A percentile compares a stretch with the other conserved stretches of the same genome.
Evolutionary conservation across 2,113 vertebrate genomes (phyloP).

Genomic region (Athene cunicularia): DNA sequence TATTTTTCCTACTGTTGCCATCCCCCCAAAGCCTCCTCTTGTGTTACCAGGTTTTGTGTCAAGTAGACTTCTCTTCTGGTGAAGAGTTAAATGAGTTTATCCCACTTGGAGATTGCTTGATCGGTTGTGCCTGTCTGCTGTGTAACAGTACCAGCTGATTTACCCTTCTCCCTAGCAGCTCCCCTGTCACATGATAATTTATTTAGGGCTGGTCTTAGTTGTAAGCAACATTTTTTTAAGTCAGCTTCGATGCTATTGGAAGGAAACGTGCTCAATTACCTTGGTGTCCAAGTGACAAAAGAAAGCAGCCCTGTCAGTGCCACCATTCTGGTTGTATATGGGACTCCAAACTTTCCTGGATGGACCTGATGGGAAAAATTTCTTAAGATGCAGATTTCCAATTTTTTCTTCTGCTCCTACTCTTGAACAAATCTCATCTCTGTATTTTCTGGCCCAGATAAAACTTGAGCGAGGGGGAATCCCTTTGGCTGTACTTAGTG

Average conservation of each 20-base stretch:
- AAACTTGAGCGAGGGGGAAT: background rate
- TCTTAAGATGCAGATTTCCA: background rate
- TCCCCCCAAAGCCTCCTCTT: background rate
- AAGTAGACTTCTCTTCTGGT: background rate
- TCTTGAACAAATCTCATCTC: background rate
- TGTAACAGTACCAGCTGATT: background rate
- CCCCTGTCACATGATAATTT: background rate
- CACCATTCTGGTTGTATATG: background rate
- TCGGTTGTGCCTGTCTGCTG: rapidly evolving
- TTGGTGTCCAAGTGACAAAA: background rate
- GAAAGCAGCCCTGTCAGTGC: background rate
- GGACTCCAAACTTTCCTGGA: rapidly evolving
- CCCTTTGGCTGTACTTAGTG: background rate
- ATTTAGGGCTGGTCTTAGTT: background rate
- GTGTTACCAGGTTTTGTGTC: background rate
- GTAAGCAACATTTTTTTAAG: background rate
- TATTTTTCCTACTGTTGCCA: background rate
- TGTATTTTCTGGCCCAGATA: background rate
- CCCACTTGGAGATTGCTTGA: background rate
- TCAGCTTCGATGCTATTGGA: background rate
- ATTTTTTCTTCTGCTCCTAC: background rate
- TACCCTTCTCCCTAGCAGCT: background rate
- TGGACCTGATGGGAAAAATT: background rate
- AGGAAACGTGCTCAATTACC: background rate
- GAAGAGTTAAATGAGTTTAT: background rate